phyloP scores from a whole-genome alignment of 2,888 invertebrate species.

The Hemaris fuciformis region DNA sequence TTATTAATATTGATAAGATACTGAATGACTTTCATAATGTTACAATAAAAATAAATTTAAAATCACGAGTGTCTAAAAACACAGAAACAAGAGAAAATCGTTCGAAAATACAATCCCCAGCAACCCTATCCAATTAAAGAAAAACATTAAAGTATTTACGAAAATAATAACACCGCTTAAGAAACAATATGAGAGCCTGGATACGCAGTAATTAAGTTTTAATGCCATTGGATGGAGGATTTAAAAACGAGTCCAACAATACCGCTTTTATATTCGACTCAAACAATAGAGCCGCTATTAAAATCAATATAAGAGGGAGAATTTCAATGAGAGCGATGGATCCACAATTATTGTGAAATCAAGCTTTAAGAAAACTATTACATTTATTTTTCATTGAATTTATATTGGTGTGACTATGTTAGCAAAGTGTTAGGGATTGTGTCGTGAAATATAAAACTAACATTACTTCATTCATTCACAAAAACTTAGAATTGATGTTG shows the following conservation, averaged over 20 bases:
- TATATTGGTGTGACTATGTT: too few relatives aligned
- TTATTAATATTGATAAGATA: too few relatives aligned
- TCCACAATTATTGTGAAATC: neutral
- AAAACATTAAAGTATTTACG: neutral
- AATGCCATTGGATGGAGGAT: neutral
- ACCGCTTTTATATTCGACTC: neutral
- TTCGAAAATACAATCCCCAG: neutral
- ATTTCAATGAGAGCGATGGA: neutral
- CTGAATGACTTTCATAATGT: too few relatives aligned
- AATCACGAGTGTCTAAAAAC: neutral
- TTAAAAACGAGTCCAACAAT: neutral
- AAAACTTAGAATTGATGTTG: too few relatives aligned
- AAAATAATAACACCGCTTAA: neutral
- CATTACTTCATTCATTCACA: too few relatives aligned
- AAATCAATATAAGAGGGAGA: neutral
- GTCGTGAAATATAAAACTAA: too few relatives aligned
- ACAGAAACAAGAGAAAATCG: neutral
- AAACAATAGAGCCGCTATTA: neutral
- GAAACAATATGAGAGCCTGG: neutral
- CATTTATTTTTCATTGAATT: neutral
- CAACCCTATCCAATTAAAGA: neutral
- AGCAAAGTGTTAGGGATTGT: too few relatives aligned
- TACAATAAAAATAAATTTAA: too few relatives aligned
- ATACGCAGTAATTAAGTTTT: neutral
- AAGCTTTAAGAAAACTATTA: neutral